These are phyloP conservation scores for Agapornis canus DNA, from an alignment of 2,797 vertebrate species.

Conservation along the genomic window DNA sequence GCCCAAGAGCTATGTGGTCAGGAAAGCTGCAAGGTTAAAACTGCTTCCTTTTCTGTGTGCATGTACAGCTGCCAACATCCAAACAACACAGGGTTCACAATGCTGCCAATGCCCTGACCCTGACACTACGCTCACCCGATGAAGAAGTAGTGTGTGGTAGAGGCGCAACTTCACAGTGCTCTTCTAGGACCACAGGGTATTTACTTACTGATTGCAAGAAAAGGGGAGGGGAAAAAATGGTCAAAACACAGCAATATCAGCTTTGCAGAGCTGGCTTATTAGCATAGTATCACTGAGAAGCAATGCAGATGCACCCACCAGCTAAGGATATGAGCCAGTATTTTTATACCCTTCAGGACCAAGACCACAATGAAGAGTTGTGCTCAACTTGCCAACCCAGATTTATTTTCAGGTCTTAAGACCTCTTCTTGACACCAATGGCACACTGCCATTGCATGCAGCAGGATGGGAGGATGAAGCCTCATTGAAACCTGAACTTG, in stretches of 20 bases:
- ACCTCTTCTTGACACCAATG: background rate
- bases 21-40: background rate
- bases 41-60: background rate
- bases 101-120: background rate
- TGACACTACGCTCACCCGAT: rapidly evolving
- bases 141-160: background rate
- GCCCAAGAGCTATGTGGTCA: background rate
- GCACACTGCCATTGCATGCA: background rate
- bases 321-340: background rate
- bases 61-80: background rate
- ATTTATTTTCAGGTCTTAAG: constrained; percentile 28
- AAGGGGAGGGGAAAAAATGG: background rate
- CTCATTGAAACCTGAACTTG: constrained; percentile 9
- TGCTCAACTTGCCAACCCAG: background rate
- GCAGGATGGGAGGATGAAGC: background rate
- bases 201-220: background rate
- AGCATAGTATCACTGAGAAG: background rate
- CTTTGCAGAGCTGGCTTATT: background rate
- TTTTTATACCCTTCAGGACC: background rate
- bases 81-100: background rate
- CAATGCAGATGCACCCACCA: background rate
- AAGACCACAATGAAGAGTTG: background rate
- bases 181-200: background rate
- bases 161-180: background rate
- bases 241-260: background rate